Conservation (phyloP, 2,797 vertebrate genomes). For the Fistularia tabacaria region DNA sequence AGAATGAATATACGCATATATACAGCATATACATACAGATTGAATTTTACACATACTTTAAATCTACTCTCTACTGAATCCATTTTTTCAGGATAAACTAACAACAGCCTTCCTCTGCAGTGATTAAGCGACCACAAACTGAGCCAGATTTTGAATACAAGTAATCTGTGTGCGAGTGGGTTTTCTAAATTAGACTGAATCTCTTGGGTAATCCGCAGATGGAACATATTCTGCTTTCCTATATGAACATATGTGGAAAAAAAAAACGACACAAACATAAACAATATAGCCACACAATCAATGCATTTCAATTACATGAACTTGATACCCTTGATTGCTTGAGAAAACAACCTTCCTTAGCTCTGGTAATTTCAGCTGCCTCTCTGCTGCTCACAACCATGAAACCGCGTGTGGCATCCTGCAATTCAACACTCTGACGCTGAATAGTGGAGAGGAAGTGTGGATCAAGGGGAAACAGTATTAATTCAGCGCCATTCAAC, state of each 20-base stretch:
- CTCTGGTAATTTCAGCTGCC: conserved; percentile 48
- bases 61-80: neutral
- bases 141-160: conserved; percentile 32
- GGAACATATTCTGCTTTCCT: conserved; percentile 30
- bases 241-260: conserved; percentile 3
- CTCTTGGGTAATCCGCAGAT: conserved; percentile 34
- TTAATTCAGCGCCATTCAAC: conserved; percentile 61
- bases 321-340: conserved; percentile 57
- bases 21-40: too few species aligned
- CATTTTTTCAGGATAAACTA: conserved; percentile 39
- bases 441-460: conserved; percentile 68
- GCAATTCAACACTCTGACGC: conserved; percentile 61
- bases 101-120: conserved; percentile 34
- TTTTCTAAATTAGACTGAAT: conserved; percentile 32
- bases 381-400: conserved; percentile 56
- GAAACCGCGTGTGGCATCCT: conserved; percentile 66
- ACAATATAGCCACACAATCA: conserved; percentile 39
- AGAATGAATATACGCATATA: too few species aligned
- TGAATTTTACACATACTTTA: too few species aligned
- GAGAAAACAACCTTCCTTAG: conserved; percentile 49
- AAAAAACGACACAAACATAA: conserved; percentile 32
- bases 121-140: conserved; percentile 17
- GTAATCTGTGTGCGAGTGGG: conserved; percentile 18
- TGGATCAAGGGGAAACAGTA: conserved; percentile 61
- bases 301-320: conserved; percentile 43